These are phyloP conservation scores for Orussus abietinus DNA, from an alignment of 1,140 invertebrate species.

Conservation along the genomic window DNA sequence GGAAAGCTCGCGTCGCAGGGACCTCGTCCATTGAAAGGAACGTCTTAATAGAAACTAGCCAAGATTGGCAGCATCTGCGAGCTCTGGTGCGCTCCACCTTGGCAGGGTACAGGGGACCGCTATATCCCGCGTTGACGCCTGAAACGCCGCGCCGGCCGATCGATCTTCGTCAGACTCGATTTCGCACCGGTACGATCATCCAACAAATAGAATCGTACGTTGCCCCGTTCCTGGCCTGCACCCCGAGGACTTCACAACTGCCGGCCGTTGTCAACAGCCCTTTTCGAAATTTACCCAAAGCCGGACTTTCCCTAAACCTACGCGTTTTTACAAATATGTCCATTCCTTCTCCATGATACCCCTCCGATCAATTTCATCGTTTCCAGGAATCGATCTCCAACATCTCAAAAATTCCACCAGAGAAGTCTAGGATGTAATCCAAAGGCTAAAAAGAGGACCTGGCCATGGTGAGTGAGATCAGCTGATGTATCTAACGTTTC, in stretches of 20 bases:
- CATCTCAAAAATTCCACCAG: too few species aligned
- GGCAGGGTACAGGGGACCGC: slow-evolving; percentile 27
- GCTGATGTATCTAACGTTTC: too few species aligned
- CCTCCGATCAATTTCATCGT: too few species aligned
- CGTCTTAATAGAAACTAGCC: slow-evolving; percentile 50
- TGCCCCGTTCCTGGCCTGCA: slow-evolving; percentile 29
- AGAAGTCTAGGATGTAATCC: too few species aligned
- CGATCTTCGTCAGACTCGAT: slow-evolving; percentile 56
- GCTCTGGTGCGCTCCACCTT: slow-evolving; percentile 21
- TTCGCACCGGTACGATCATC: slow-evolving; percentile 53
- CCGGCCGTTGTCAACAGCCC: slow-evolving; percentile 46
- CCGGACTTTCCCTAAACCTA: too few species aligned
- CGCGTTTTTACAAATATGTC: too few species aligned
- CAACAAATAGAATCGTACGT: slow-evolving; percentile 54
- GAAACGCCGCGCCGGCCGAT: slow-evolving; percentile 49
- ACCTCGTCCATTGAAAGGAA: slow-evolving; percentile 33
- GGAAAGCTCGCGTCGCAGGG: too few species aligned
- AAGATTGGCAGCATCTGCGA: slow-evolving; percentile 50
- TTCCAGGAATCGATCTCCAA: too few species aligned
- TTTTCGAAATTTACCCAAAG: too few species aligned
- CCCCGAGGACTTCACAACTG: slow-evolving; percentile 43
- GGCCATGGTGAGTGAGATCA: too few species aligned
- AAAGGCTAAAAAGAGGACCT: too few species aligned
- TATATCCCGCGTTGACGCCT: slow-evolving; percentile 45
- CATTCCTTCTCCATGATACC: too few species aligned